Base-by-base conservation (phyloP, 2,888 invertebrate genomes). In the Meteorus colon region DNA sequence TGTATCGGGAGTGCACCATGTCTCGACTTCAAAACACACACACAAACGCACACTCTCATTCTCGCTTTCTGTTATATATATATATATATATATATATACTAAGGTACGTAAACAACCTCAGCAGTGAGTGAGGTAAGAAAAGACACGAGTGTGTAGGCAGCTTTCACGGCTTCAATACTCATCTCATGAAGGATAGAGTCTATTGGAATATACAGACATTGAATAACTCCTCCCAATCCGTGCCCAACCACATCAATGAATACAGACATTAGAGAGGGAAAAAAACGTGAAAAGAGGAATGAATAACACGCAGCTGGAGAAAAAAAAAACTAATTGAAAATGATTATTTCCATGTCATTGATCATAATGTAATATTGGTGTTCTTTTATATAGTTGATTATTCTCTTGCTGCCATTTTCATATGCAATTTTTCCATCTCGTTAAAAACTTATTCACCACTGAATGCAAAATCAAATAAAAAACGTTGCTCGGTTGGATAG, bases 1-100 rank as follows among this genome's bases (percentile, higher is more conserved):
- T 74, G 73, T 75, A 78, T 77, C 75, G 71, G 34, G 72, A 75
- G 75, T 75, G 78, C 79, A 77, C 34, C 19, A 29, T 34, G 27
- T 55, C 16, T 69, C 55, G 29, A 8, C 31, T 24, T 24, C 29
- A 34, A 34, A 12, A 27, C 16, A 27, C 27, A 29, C 27, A 29
- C 62, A 62, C 41, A 12, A 8, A 12, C 41, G 1, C 41, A 12
- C 8, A 34, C 34, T 34, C 12, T 41, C 12, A 41, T 2, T 41
- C 41, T 41, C 12, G 8, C 41, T 12, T 12, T 12, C 12, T 12
- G 8, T 12, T 12, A 41, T 12, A 12, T 12, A 41, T 41, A 10
- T 12, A 41, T 12, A 1, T 10, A 41, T 10, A 10, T 8, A 12
- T 10, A 10, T 41, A 41, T 10, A 41, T 10, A 41, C 34, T 34